Percentiles rank a stretch among this genome's conserved stretches.
Conservation (phyloP, 2,888 invertebrate species). For the Siphlonurus alternatus region DNA sequence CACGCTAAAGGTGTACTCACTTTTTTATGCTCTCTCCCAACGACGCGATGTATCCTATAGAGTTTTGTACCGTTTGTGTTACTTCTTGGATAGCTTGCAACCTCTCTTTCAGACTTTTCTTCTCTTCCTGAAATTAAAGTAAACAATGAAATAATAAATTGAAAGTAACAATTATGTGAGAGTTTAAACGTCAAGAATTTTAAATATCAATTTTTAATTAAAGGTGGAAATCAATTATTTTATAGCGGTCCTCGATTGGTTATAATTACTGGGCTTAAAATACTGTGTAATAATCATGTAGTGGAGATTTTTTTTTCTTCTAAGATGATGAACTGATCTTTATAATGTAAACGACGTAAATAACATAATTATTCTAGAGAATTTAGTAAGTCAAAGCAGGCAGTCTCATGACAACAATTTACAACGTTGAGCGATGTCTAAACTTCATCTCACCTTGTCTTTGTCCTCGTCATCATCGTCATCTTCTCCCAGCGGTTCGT, state of each 20-base stretch:
- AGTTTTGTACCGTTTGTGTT: constrained; percentile 90
- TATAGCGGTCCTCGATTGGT: background rate
- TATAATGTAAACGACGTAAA: too few species aligned
- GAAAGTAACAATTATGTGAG: background rate
- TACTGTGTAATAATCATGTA: constrained; percentile 13
- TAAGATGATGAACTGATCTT: too few species aligned
- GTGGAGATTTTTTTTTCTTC: too few species aligned
- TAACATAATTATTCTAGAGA: too few species aligned
- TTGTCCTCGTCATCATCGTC: constrained; percentile 86
- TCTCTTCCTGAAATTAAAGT: constrained; percentile 63
- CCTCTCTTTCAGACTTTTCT: constrained; percentile 84
- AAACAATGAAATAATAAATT: background rate
- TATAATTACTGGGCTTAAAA: background rate
- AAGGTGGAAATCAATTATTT: background rate
- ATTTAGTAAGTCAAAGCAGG: too few species aligned
- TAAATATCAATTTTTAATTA: background rate
- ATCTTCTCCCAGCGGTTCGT: constrained; percentile 44
- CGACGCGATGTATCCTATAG: constrained; percentile 86
- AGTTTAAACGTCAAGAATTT: background rate
- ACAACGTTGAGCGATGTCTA: too few species aligned
- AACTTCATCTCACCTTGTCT: constrained; percentile 62
- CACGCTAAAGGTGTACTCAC: constrained; percentile 37
- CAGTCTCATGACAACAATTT: too few species aligned
- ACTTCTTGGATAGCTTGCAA: constrained; percentile 94
- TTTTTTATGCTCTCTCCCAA: constrained; percentile 88